phyloP scores from a whole-genome alignment of 2,797 vertebrate genomes.

The Bradypodion pumilum region DNA sequence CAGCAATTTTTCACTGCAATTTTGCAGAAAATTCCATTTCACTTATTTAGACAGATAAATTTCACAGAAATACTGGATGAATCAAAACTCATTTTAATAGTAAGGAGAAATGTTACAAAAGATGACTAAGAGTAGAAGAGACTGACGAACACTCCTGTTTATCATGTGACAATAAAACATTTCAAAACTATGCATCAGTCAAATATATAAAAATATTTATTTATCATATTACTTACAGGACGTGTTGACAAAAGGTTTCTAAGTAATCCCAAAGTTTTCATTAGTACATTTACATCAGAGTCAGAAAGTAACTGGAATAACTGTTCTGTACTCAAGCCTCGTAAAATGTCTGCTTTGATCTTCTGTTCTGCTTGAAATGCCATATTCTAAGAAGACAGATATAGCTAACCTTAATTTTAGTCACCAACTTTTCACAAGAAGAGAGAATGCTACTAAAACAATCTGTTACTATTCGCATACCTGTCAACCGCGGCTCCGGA shows the following conservation, averaged over 20 bases:
- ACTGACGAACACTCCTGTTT: no score
- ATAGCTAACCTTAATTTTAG: conserved; percentile 48
- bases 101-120: no score
- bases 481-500: no score
- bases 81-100: no score
- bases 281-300: conserved; percentile 94
- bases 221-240: conserved; percentile 82
- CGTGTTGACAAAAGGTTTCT: conserved; percentile 95
- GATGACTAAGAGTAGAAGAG: no score
- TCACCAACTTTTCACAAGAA: conserved; percentile 42
- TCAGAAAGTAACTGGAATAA: conserved; percentile 95
- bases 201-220: conserved; percentile 8
- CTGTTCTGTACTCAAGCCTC: conserved; percentile 93
- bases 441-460: background rate
- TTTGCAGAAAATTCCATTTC: no score
- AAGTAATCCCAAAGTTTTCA: conserved; percentile 97
- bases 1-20: no score
- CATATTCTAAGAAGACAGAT: conserved; percentile 88
- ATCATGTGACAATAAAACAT: no score
- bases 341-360: conserved; percentile 96
- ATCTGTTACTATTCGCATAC: background rate
- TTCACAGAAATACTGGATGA: no score
- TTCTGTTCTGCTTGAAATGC: conserved; percentile 99
- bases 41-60: no score
- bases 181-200: background rate